These are phyloP conservation scores for Rhagonycha lutea DNA, from an alignment of 2,888 invertebrate species.

Conservation along the genomic window DNA sequence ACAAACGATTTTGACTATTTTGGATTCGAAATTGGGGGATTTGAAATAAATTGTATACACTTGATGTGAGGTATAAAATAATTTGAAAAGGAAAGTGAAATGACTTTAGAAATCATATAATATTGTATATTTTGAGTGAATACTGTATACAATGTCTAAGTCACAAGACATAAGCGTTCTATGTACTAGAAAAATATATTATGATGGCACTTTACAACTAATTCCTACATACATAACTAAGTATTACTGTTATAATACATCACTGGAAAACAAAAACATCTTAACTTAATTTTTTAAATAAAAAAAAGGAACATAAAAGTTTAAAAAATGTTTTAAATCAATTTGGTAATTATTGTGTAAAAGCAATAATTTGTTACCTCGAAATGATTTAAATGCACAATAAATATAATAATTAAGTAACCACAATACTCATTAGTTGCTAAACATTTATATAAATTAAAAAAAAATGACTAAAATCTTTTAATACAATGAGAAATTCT, in stretches of 20 bases:
- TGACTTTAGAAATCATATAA: slow-evolving; percentile 38
- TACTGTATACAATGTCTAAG: slow-evolving; percentile 58
- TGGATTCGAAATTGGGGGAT: too few species aligned
- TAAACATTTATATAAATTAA: slow-evolving; percentile 6
- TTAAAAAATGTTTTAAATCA: not conserved
- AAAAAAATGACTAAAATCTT: slow-evolving; percentile 20
- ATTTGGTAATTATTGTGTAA: not conserved
- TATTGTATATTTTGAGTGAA: slow-evolving; percentile 56
- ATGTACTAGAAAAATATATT: slow-evolving; percentile 58
- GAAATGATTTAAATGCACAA: not conserved
- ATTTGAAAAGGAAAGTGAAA: not conserved
- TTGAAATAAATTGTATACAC: too few species aligned
- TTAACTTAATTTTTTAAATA: slow-evolving; percentile 10
- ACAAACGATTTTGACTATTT: too few species aligned
- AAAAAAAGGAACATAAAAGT: slow-evolving; percentile 7
- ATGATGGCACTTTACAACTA: slow-evolving; percentile 57
- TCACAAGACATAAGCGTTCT: slow-evolving; percentile 58
- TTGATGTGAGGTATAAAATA: too few species aligned
- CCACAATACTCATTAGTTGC: slow-evolving; percentile 11
- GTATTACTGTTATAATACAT: slow-evolving; percentile 28
- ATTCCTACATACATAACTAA: slow-evolving; percentile 31
- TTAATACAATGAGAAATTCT: slow-evolving; percentile 15
- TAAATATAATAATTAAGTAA: slow-evolving; percentile 14
- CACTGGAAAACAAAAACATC: slow-evolving; percentile 15
- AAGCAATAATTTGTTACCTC: not conserved